Evolutionary conservation across 1,140 invertebrate species (phyloP), one percentile per base, ranked within the genome.

Genomic region (Agrypnia vestita): DNA sequence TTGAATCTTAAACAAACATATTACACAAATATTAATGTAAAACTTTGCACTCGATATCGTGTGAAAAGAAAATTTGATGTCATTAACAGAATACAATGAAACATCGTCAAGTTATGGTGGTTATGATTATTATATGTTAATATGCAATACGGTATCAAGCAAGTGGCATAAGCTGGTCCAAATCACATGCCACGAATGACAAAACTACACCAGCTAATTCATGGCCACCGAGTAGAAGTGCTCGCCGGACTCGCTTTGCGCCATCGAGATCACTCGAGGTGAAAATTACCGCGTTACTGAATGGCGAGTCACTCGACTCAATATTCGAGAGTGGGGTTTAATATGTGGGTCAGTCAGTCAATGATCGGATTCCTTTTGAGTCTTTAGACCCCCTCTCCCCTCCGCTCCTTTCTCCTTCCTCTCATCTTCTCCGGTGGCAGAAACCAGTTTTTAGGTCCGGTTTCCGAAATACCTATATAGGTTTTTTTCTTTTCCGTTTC

Each of bases 61-160:
- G 59, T 35, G 59, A 12, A 62, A 25, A 3, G 53, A 10, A 35
- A 62, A 62, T 25, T 62, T n/a, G 17, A 62, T n/a, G 11, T 67
- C 62, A 67, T 67, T 67, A 46, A 1, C 49, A 12, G 4, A 67
- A 19, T n/a, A 67, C 62, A 67, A 67, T 67, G 62, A 67, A 19
- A 19, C 12, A 7, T 25, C 25, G n/a, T 7, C 62, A n/a, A 17
- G 43, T 51, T 53, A 72, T 72, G 69, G 13, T 53, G 49, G 69
- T 72, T 72, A 72, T 69, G 43, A 69, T 53, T 53, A 72, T 72
- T 72, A 72, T 72, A 72, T 72, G 69, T 51, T 72, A 53, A 72
- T 72, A 72, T 53, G 69, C 69, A 72, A 72, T 72, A 72, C 69
- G 49, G 69, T 43, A 72, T 53, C 69, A 72, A 17, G 21, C 46